Evolutionary conservation across 23 tunicate genomes (phyloP), one percentile per base, ranked within the genome.

Genomic region (Trididemnum nubilum): DNA sequence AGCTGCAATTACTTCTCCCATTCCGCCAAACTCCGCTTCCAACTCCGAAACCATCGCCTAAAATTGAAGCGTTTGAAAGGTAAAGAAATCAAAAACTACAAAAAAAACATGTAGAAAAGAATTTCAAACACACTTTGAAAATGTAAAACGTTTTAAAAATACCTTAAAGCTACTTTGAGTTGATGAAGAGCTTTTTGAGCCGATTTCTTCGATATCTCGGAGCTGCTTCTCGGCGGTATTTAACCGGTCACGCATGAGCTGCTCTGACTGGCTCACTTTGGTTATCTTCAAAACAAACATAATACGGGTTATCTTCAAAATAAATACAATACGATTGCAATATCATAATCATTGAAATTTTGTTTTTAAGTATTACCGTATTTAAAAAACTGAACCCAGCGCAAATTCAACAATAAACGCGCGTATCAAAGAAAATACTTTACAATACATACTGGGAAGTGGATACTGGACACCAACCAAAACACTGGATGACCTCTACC

Each of bases 1-100:
- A 0, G 91, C 91, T 1, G 87, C 91, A n/a, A 92, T 78, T 88
- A 92, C 82, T 72, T 92, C 91, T 21, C 97, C 91, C 9, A 87
- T 92, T 57, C 81, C 97, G 22, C 82, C 97, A 91, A 92, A 86
- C 58, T 92, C 97, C 15, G 97, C 91, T 64, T 92, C 97, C 35
- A 92, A 71, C 59, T 92, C 97, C 1, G 82, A 76, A 26, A 92
- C 36, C 63, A 80, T 87, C 35, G 90, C 97, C 97, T 92, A 73
- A 49, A 73, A 24, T 37, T 31, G 7, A 63, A 63, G 27, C 19
- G 25, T 63, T 15, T n/a, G n/a, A n/a, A n/a, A n/a, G n/a, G n/a
- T n/a, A n/a, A n/a, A n/a, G n/a, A n/a, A 49, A 49, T 9, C 57
- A 49, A 49, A 18, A 49, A 49, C 18, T 49, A 18, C n/a, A n/a